Percentiles rank a stretch among this genome's conserved stretches.
These are phyloP conservation scores for Laspeyria flexula DNA, from an alignment of 2,888 invertebrate species.

Conservation along the genomic window DNA sequence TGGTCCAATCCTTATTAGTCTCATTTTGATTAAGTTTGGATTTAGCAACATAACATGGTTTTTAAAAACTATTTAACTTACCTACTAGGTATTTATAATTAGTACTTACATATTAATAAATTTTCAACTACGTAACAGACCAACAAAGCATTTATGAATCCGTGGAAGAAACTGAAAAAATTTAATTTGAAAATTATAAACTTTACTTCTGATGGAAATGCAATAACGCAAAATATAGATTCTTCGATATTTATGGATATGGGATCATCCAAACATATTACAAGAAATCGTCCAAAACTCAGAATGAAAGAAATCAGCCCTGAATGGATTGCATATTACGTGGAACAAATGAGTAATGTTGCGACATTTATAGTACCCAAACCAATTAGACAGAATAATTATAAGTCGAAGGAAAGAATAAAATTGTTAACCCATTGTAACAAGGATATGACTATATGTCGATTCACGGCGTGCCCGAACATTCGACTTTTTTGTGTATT, in stretches of 20 bases:
- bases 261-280: conserved; percentile 15
- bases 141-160: conserved; percentile 53
- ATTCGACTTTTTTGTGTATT: conserved; percentile 57
- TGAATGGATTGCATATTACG: neutral
- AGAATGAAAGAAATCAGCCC: neutral
- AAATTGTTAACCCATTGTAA: conserved; percentile 64
- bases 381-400: neutral
- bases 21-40: too few relatives aligned
- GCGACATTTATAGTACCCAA: neutral
- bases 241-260: conserved; percentile 35
- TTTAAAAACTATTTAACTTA: too few relatives aligned
- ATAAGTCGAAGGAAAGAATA: conserved; percentile 2
- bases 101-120: too few relatives aligned
- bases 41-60: too few relatives aligned
- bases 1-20: too few relatives aligned
- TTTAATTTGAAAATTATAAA: conserved; percentile 53
- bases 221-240: conserved; percentile 34
- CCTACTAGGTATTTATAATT: too few relatives aligned
- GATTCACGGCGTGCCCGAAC: conserved; percentile 64
- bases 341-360: neutral
- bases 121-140: conserved; percentile 31
- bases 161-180: conserved; percentile 57
- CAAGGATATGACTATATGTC: conserved; percentile 50
- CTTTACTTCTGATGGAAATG: conserved; percentile 54
- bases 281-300: neutral